Percentiles rank a stretch among this genome's conserved stretches.
phyloP scores from a whole-genome alignment of 1,140 invertebrate genomes.

The Tetraneura akinire region DNA sequence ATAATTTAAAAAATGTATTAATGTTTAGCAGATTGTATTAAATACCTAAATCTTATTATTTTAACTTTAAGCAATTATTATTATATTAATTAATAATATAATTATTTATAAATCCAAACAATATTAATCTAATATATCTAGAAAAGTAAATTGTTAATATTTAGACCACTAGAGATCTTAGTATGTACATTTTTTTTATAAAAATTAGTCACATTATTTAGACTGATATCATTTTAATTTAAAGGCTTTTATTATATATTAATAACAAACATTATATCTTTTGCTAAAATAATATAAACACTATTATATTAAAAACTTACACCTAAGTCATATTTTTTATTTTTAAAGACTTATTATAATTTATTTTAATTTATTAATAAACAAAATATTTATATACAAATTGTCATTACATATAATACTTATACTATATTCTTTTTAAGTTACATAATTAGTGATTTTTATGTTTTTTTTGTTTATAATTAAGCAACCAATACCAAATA shows the following conservation, averaged over 20 bases:
- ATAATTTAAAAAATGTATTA: too few relatives aligned
- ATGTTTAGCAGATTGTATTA: too few relatives aligned
- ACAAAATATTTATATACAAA: not conserved
- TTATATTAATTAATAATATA: too few relatives aligned
- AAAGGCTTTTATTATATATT: constrained; percentile 17
- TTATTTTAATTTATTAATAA: constrained; percentile 9
- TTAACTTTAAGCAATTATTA: too few relatives aligned
- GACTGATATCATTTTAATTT: constrained; percentile 9
- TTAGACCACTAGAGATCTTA: not conserved
- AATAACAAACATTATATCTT: not conserved
- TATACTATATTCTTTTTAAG: not conserved
- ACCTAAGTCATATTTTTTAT: not conserved
- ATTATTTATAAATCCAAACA: not conserved
- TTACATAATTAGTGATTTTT: not conserved
- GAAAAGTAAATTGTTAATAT: not conserved
- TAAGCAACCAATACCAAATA: constrained; percentile 41
- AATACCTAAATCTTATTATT: too few relatives aligned
- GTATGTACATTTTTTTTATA: constrained; percentile 1
- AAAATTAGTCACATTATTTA: constrained; percentile 20
- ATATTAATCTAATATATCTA: not conserved
- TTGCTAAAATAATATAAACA: not conserved
- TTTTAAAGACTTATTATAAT: not conserved
- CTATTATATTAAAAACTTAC: constrained; percentile 21
- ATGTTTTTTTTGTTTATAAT: constrained; percentile 26
- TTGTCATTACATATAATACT: not conserved